Conservation (phyloP, 2,113 vertebrate genomes). For the Terrapene triunguis region DNA sequence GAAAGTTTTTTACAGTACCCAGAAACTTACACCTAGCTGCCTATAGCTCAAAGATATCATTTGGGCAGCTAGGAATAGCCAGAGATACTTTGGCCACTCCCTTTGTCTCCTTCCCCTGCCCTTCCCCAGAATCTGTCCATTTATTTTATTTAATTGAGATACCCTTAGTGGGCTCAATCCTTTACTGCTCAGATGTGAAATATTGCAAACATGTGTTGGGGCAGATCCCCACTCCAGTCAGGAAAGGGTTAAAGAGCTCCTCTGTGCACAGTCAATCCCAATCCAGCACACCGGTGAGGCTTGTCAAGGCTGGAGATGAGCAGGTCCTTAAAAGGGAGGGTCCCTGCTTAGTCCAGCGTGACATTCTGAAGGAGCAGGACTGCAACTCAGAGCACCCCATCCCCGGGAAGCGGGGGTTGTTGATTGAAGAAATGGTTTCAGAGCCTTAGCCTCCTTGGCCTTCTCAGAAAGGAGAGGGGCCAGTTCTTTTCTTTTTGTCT, state of each 20-base stretch:
- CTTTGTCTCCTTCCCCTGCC: background rate
- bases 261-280: background rate
- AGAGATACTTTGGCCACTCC: background rate
- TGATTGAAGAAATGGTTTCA: background rate
- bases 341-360: background rate
- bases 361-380: background rate
- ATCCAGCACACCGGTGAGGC: background rate
- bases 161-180: background rate
- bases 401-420: background rate
- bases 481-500: background rate
- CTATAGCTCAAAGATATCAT: background rate
- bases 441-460: background rate
- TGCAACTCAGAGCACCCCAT: background rate
- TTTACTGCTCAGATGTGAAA: background rate
- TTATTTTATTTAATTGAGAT: background rate
- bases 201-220: background rate
- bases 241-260: background rate
- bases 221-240: background rate
- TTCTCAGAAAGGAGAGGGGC: background rate
- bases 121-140: background rate
- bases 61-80: background rate
- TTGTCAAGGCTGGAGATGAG: background rate
- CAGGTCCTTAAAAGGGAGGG: background rate
- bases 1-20: background rate
- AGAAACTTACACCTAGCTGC: background rate